Evolutionary conservation across 2,797 vertebrate species (phyloP).

Genomic region (Pristis pectinata): DNA sequence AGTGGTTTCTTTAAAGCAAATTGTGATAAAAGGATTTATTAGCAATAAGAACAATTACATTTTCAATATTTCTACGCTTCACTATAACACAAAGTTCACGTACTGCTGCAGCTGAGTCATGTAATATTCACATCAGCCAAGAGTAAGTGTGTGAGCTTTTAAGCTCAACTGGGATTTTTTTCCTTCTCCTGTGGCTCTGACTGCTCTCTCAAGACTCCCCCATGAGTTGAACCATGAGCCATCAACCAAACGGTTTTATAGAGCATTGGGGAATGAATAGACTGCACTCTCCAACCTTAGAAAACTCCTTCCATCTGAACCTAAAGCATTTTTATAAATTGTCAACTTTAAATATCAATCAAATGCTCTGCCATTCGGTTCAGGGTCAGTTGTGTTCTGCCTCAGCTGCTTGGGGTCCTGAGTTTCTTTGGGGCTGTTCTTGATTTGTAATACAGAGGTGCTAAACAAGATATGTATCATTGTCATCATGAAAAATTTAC

Average conservation of each 20-base stretch:
- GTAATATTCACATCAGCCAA: neutral
- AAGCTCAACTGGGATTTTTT: neutral
- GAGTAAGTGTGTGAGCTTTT: neutral
- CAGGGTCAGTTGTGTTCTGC: neutral
- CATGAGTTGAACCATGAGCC: neutral
- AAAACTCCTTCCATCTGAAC: constrained; percentile 18
- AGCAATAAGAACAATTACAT: neutral
- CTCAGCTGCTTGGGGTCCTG: neutral
- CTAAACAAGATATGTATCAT: neutral
- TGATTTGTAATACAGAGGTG: neutral
- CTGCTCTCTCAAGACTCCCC: neutral
- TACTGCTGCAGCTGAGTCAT: neutral
- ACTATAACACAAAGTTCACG: neutral
- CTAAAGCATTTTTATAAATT: constrained; percentile 30
- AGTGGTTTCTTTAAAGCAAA: neutral
- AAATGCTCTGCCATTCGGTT: neutral
- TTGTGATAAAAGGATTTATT: constrained; percentile 13
- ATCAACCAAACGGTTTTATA: constrained; percentile 21
- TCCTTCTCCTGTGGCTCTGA: neutral
- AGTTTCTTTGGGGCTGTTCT: neutral
- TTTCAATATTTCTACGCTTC: neutral
- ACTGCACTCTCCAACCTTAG: neutral
- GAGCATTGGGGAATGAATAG: neutral
- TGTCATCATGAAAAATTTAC: neutral
- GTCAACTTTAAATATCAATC: neutral